These are phyloP conservation scores for Syrista parreyssii DNA, from an alignment of 2,888 invertebrate genomes.

Conservation along the genomic window DNA sequence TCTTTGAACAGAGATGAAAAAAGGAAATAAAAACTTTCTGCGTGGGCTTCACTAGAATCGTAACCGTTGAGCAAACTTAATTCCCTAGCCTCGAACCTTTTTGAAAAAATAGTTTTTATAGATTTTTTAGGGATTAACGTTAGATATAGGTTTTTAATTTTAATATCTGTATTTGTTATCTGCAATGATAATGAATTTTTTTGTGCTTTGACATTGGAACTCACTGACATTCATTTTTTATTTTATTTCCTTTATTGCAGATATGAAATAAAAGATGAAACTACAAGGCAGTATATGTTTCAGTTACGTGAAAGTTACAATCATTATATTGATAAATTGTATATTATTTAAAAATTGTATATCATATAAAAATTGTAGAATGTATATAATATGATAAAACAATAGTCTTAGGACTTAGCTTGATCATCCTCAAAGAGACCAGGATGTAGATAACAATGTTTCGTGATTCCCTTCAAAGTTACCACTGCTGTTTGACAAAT, in stretches of 20 bases:
- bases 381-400: not conserved
- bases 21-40: not conserved
- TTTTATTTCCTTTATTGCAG: not conserved
- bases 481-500: conserved; percentile 52
- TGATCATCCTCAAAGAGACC: conserved; percentile 48
- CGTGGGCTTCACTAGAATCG: too few species aligned
- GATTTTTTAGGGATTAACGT: not conserved
- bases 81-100: not conserved
- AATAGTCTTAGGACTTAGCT: not conserved
- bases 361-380: not conserved
- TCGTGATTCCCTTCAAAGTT: conserved; percentile 51
- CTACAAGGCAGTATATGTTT: not conserved
- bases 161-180: not conserved
- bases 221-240: not conserved
- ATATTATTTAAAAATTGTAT: not conserved
- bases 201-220: not conserved
- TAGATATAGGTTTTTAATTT: not conserved
- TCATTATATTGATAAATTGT: not conserved
- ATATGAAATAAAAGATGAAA: not conserved
- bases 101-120: not conserved
- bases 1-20: not conserved
- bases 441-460: conserved; percentile 58
- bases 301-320: not conserved
- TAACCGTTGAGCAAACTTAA: too few species aligned
- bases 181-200: not conserved